Conservation (phyloP, 2,888 invertebrate genomes). For the Chamaedrilus cognettii region DNA sequence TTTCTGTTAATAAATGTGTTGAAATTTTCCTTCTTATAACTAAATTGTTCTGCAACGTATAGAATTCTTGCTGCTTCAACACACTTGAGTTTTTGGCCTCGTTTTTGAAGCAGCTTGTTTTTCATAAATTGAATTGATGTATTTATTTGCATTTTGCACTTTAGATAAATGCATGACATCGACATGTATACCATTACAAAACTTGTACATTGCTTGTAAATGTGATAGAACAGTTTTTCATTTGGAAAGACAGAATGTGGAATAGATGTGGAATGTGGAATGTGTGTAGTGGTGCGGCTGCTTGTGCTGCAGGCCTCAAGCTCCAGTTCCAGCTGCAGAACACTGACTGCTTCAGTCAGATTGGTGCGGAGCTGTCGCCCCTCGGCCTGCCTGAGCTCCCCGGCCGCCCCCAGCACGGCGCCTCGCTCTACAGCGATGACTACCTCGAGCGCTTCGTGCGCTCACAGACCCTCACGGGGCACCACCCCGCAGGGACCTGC, state of each 20-base stretch:
- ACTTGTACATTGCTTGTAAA: neutral
- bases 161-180: too few species aligned
- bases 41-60: too few species aligned
- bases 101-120: too few species aligned
- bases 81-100: too few species aligned
- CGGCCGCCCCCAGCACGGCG: neutral
- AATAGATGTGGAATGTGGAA: neutral
- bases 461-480: conserved; percentile 49
- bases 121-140: too few species aligned
- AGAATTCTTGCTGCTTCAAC: too few species aligned
- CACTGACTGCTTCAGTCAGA: conserved; percentile 26
- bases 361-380: conserved; percentile 27
- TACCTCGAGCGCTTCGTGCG: conserved; percentile 30
- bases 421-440: conserved; percentile 21
- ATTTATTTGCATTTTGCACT: too few species aligned
- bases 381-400: conserved; percentile 18
- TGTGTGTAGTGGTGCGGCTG: too few species aligned
- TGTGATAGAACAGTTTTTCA: neutral
- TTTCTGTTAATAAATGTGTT: too few species aligned
- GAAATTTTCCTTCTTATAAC: too few species aligned
- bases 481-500: conserved; percentile 77
- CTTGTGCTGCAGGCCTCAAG: conserved; percentile 25
- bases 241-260: neutral
- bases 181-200: neutral
- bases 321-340: conserved; percentile 28